These are phyloP conservation scores for Coenobita brevimanus DNA, from an alignment of 1,140 invertebrate genomes.

Conservation along the genomic window DNA sequence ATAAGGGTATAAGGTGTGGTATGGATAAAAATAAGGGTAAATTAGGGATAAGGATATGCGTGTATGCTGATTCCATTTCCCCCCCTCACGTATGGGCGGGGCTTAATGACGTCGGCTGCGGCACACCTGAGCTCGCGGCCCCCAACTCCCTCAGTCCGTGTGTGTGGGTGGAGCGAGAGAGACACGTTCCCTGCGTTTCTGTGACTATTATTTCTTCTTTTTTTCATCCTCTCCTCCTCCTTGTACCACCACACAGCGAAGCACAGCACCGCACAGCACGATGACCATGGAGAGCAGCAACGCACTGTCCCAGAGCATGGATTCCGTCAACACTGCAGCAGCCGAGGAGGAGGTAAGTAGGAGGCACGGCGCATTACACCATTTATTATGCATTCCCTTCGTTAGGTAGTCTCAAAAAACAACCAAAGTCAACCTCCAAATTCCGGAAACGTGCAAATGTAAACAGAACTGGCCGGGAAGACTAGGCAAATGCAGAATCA, in stretches of 20 bases:
- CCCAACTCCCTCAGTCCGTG: slow-evolving; percentile 35
- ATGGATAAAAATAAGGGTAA: too few species aligned
- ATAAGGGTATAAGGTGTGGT: too few species aligned
- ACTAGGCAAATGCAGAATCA: too few species aligned
- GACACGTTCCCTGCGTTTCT: slow-evolving; percentile 55
- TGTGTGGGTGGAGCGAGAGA: slow-evolving; percentile 54
- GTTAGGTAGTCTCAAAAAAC: too few species aligned
- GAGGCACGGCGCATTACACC: neutral
- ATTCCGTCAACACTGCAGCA: slow-evolving; percentile 92
- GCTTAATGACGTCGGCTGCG: too few species aligned
- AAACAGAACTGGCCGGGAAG: too few species aligned
- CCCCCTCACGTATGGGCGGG: too few species aligned
- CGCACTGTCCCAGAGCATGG: slow-evolving; percentile 88
- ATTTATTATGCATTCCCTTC: neutral
- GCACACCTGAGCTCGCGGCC: slow-evolving; percentile 11
- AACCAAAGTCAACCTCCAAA: too few species aligned
- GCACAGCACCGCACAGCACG: slow-evolving; percentile 42
- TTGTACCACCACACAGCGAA: slow-evolving; percentile 51
- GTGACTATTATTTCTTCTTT: slow-evolving; percentile 46
- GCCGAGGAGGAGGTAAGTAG: slow-evolving; percentile 88
- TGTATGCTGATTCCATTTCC: too few species aligned
- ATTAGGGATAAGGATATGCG: too few species aligned
- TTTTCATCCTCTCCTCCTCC: slow-evolving; percentile 52
- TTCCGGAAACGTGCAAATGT: too few species aligned
- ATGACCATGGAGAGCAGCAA: slow-evolving; percentile 74